Evolutionary conservation across 2,888 invertebrate species (phyloP), one percentile per base, ranked within the genome.

Genomic region (Lottia gigantea): DNA sequence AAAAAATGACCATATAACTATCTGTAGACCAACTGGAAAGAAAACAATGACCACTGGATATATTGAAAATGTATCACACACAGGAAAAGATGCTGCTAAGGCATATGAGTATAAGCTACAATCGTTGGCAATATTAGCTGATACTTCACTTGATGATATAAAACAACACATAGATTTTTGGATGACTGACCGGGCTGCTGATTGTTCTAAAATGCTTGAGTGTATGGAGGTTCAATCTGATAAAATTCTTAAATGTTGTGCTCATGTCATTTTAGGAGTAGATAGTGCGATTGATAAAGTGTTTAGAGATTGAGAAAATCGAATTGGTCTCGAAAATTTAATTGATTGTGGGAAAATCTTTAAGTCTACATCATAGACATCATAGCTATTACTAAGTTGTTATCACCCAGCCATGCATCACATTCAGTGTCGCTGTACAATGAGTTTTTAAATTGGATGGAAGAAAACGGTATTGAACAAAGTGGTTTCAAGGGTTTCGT

Each of bases 161-260:
- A 55, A 55, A 55, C 11, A 55, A 55, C 55, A 55, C n/a, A 55
- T 55, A 2, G 55, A 55, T 19, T 55, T 55, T 55, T 55, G 23
- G 49, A n/a, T 49, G 49, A 19, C 49, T 11, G 19, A 49, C 15
- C 15, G 49, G 49, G 55, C 55, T 55, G n/a, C 19, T 19, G 55
- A n/a, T 23, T 55, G 55, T 14, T n/a, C 55, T 23, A 23, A 23
- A 55, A 8, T 55, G 12, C 23, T 23, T 7, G 55, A 55, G 12
- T 23, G 23, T 55, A 23, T 55, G 23, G 55, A 23, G 19, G 19
- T 55, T 55, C 19, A 55, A 55, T 23, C n/a, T 12, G 55, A 55
- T 11, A 55, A 55, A 55, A 55, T 55, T 23, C 55, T 55, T 19
- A 55, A 55, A 55, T 55, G 19, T 12, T 55, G 55, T 55, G 55